Base-by-base conservation (phyloP, 2,888 invertebrate species). In the Cantharis rustica region DNA sequence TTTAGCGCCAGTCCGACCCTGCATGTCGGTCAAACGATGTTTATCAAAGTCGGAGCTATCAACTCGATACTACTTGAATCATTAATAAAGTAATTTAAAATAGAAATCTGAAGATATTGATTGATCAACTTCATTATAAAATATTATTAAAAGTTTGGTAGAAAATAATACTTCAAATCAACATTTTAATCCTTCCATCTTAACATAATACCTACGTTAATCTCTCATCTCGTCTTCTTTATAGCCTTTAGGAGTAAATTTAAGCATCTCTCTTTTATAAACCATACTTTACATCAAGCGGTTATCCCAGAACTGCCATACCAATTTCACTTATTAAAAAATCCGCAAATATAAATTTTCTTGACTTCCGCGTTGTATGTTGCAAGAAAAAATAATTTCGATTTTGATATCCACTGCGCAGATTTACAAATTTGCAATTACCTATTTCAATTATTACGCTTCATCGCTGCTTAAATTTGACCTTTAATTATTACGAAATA, bases 201-300 rank as follows among this genome's bases (percentile, higher is more conserved):
- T 66, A 66, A 66, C 23, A 66, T 66, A 66, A 66, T 20, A 66
- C 64, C 64, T 66, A 20, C 64, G 20, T 66, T 66, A 66, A 66
- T 66, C 64, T 23, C 64, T 66, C 64, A 20, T 66, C 23, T 66
- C 23, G 64, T 66, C 64, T 66, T 66, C 64, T 66, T 66, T 66
- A 47, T 47, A 66, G 64, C 23, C 17, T 23, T 66, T 66, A 66
- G 23, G 64, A 23, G 64, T 66, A 23, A 66, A 66, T 66, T 66
- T 66, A 66, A 17, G 64, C 64, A 66, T 66, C 23, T 23, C 9
- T n/a, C 23, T 66, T 66, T 66, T 20, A 66, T 66, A 23, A 66
- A 20, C 64, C 16, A 20, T 66, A 66, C 64, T 64, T 17, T 66
- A 66, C 20, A 17, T 66, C 17, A n/a, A 66, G 23, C 64, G 64